Evolutionary conservation across 2,113 vertebrate genomes (phyloP).

Genomic region (rabbit (Oryctolagus cuniculus)): DNA sequence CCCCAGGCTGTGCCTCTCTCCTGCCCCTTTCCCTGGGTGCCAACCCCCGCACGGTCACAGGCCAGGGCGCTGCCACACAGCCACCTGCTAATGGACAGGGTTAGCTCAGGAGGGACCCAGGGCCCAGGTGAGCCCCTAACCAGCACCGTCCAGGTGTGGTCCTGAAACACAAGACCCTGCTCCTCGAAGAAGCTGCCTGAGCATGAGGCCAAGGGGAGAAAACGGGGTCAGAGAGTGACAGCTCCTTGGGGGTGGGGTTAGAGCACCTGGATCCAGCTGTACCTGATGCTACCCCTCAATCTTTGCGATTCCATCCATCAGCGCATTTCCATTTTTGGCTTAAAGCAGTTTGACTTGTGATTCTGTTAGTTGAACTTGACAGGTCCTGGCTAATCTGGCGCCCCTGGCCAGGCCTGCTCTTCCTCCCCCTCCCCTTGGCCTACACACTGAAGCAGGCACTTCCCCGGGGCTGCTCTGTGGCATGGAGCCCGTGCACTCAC

Average conservation of each 20-base stretch:
- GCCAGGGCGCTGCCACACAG: too few relatives aligned
- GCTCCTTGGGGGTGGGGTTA: neutral
- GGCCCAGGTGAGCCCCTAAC: too few relatives aligned
- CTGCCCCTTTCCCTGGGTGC: neutral
- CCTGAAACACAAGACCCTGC: too few relatives aligned
- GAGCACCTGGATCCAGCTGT: conserved; percentile 15
- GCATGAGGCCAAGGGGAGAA: conserved; percentile 18
- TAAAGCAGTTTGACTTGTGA: conserved; percentile 1
- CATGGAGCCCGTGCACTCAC: neutral
- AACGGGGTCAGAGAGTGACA: neutral
- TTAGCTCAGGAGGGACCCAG: too few relatives aligned
- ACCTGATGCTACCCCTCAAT: conserved; percentile 30
- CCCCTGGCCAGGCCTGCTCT: neutral
- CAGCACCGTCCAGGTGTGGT: neutral
- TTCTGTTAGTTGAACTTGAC: neutral
- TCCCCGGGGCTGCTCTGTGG: neutral
- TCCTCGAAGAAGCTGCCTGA: conserved; percentile 1
- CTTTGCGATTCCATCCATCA: neutral
- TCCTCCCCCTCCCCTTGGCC: neutral
- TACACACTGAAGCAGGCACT: neutral
- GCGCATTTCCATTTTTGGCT: neutral
- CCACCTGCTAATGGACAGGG: too few relatives aligned
- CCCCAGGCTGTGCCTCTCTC: neutral
- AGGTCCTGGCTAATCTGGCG: conserved; percentile 18
- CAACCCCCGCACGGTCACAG: too few relatives aligned